A percentile compares a stretch with the other conserved stretches of the same genome.
These are phyloP conservation scores for Orchestes rusci DNA, from an alignment of 2,888 invertebrate species.

Conservation along the genomic window DNA sequence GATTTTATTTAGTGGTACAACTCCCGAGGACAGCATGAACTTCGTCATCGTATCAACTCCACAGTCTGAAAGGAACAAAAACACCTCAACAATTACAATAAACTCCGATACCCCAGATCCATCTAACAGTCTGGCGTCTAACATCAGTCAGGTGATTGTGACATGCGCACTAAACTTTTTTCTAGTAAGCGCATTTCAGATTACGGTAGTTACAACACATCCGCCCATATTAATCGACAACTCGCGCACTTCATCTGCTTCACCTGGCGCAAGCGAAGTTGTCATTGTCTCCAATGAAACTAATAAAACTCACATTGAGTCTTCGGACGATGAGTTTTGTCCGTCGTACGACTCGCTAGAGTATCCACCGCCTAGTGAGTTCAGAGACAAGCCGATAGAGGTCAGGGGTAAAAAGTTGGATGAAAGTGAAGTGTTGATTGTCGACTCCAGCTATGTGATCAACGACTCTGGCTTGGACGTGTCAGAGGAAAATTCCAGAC, in stretches of 20 bases:
- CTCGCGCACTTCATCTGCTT: constrained; percentile 45
- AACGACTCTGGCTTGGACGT: constrained; percentile 60
- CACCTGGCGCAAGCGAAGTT: constrained; percentile 58
- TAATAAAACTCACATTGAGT: constrained; percentile 62
- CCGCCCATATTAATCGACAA: constrained; percentile 70
- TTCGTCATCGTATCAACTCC: constrained; percentile 39
- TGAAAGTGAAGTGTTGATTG: constrained; percentile 75
- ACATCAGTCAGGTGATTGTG: constrained; percentile 56
- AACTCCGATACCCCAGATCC: constrained; percentile 51
- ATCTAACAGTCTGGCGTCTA: constrained; percentile 68
- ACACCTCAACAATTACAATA: constrained; percentile 49
- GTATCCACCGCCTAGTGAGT: constrained; percentile 46
- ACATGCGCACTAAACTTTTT: neutral
- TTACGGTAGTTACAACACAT: constrained; percentile 79
- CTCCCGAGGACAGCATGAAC: constrained; percentile 34
- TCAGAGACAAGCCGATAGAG: constrained; percentile 39
- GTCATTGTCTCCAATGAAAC: constrained; percentile 71
- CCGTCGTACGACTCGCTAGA: constrained; percentile 71
- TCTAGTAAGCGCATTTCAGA: constrained; percentile 41
- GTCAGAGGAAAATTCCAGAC: constrained; percentile 41
- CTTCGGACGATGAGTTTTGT: constrained; percentile 66
- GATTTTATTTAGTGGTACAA: constrained; percentile 25
- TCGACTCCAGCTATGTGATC: constrained; percentile 60
- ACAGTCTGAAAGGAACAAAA: constrained; percentile 40
- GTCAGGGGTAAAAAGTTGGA: constrained; percentile 62